Evolutionary conservation across 2,888 invertebrate genomes (phyloP), one percentile per base, ranked within the genome.

Genomic region (Andrena chrysosceles): DNA sequence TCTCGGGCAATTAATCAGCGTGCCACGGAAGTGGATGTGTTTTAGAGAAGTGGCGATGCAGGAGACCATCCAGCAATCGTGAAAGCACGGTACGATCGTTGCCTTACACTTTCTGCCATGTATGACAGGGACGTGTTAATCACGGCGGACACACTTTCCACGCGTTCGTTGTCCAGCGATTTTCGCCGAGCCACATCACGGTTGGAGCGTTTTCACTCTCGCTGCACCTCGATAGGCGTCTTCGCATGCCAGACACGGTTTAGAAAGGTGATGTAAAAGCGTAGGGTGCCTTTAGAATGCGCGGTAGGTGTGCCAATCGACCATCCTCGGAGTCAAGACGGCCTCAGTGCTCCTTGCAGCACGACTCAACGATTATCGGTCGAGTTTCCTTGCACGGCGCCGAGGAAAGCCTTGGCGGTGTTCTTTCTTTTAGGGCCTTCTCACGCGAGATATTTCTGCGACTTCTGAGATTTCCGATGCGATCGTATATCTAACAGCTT

Each of bases 241-340:
- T 81, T 33, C 60, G 48, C 64, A 82, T 76, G 75, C 85, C 42
- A 54, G 63, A 59, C 75, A 81, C 80, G 76, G 48, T 80, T 86
- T 78, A 80, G 75, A 86, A 80, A 73, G 80, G 82, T 80, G 86
- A 86, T 71, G 83, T 23, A 82, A 54, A 56, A 29, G 82, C 66
- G 62, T 73, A 68, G 73, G 60, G 73, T 59, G 76, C 52, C 76
- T 71, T 70, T 68, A 77, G 73, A 83, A 83, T 72, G 63, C 49
- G 23, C 33, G 72, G 5, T 60, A 60, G 68, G 76, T 49, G 73
- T 48, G 69, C 66, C 59, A 35, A n/a, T 29, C 35, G 16, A n/a
- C 42, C 56, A n/a, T 63, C 56, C 54, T 16, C n/a, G 48, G 64
- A 59, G 5, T 35, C 23, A 31, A 31, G 13, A 42, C 72, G 56